Evolutionary conservation across 2,888 invertebrate species (phyloP).

Genomic region (Chorisops tibialis): DNA sequence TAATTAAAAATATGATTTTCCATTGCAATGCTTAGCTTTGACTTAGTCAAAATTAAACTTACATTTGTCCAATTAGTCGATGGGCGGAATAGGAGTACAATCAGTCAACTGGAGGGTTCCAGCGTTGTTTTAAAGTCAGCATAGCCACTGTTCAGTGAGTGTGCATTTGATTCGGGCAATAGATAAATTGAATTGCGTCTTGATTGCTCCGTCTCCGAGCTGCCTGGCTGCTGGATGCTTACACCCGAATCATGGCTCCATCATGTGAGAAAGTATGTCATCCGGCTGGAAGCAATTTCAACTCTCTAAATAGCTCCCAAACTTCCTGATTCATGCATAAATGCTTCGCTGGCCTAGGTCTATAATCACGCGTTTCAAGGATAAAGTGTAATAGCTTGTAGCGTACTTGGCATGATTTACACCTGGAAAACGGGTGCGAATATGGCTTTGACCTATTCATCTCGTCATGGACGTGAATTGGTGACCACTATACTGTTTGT

Average conservation of each 20-base stretch:
- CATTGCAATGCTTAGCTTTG: neutral
- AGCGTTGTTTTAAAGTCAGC: too few species aligned
- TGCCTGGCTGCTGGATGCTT: too few species aligned
- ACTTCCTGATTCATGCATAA: neutral
- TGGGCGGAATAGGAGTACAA: too few species aligned
- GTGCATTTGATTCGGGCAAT: too few species aligned
- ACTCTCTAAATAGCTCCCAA: neutral
- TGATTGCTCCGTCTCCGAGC: too few species aligned
- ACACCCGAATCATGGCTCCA: neutral
- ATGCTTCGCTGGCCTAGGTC: too few species aligned
- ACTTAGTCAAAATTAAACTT: neutral
- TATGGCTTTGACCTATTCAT: neutral
- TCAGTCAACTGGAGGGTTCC: too few species aligned
- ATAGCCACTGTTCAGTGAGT: too few species aligned
- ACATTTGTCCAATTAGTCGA: too few species aligned
- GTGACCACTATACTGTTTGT: neutral
- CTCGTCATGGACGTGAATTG: neutral
- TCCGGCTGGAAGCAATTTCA: slow-evolving; percentile 12
- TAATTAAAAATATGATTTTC: slow-evolving; percentile 9
- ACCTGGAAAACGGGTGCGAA: slow-evolving; percentile 8
- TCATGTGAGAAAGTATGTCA: slow-evolving; percentile 9
- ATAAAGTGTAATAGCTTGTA: too few species aligned
- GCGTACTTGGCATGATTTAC: slow-evolving; percentile 7
- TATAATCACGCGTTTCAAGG: too few species aligned
- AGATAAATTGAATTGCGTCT: too few species aligned